These are phyloP conservation scores for Sylvia atricapilla DNA, from an alignment of 2,113 vertebrate genomes.

Conservation along the genomic window DNA sequence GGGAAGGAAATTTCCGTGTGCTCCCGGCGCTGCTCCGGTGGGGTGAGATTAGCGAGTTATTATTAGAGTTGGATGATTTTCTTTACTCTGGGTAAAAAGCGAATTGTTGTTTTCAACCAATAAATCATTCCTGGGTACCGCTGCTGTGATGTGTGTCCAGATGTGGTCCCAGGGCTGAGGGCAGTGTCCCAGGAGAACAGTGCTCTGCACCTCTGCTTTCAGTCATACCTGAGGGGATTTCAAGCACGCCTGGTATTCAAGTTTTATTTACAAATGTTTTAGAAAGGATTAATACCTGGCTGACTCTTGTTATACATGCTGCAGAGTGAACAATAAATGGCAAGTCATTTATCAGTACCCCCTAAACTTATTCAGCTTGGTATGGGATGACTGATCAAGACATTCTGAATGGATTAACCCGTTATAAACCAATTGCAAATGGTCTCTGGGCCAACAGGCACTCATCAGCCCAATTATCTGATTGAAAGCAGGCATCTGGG, in stretches of 20 bases:
- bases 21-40: background rate
- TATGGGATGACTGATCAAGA: background rate
- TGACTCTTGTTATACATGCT: background rate
- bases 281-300: background rate
- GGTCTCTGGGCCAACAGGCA: background rate
- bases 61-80: background rate
- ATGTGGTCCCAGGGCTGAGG: background rate
- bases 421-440: background rate
- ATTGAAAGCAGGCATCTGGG: background rate
- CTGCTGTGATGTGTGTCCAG: background rate
- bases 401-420: background rate
- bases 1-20: constrained; percentile 15
- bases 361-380: background rate
- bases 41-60: background rate
- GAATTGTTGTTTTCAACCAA: background rate
- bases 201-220: background rate
- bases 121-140: background rate
- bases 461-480: background rate
- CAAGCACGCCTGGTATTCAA: rapidly evolving
- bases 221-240: background rate
- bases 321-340: background rate
- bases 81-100: background rate
- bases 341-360: background rate
- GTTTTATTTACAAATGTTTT: background rate
- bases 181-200: background rate